phyloP scores from a whole-genome alignment of 2,113 vertebrate genomes.

The Gobiocypris rarus region DNA sequence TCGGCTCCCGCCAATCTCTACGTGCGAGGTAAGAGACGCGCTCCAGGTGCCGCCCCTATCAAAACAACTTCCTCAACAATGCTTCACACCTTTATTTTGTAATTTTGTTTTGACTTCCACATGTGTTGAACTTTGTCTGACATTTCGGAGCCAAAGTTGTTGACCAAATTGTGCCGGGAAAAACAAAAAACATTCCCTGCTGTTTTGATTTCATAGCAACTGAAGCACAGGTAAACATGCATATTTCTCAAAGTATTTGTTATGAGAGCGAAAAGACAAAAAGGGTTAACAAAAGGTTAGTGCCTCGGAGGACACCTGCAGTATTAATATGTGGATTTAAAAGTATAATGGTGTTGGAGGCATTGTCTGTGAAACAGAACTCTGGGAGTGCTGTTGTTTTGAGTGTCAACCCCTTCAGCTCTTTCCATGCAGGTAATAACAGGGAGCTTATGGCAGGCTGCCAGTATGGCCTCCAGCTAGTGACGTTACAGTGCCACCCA shows the following conservation, averaged over 20 bases:
- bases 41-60: constrained; percentile 66
- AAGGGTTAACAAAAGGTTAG: constrained; percentile 20
- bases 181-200: not conserved
- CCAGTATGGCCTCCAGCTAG: constrained; percentile 67
- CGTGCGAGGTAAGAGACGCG: constrained; percentile 89
- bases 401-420: constrained; percentile 63
- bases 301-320: constrained; percentile 57
- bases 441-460: constrained; percentile 70
- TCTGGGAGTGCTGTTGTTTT: constrained; percentile 64
- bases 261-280: not conserved
- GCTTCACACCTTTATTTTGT: constrained; percentile 35
- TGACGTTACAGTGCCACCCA: constrained; percentile 70
- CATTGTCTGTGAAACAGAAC: constrained; percentile 70
- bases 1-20: constrained; percentile 96
- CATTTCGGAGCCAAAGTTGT: not conserved
- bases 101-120: constrained; percentile 54
- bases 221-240: constrained; percentile 3
- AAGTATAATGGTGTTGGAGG: constrained; percentile 48
- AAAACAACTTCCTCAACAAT: constrained; percentile 69
- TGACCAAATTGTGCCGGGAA: not conserved
- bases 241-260: not conserved
- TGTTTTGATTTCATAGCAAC: constrained; percentile 29
- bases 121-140: constrained; percentile 37
- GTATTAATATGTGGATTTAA: constrained; percentile 55
- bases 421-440: constrained; percentile 71